Evolutionary conservation across 2,888 invertebrate species (phyloP).

Genomic region (Tenodera sinensis): DNA sequence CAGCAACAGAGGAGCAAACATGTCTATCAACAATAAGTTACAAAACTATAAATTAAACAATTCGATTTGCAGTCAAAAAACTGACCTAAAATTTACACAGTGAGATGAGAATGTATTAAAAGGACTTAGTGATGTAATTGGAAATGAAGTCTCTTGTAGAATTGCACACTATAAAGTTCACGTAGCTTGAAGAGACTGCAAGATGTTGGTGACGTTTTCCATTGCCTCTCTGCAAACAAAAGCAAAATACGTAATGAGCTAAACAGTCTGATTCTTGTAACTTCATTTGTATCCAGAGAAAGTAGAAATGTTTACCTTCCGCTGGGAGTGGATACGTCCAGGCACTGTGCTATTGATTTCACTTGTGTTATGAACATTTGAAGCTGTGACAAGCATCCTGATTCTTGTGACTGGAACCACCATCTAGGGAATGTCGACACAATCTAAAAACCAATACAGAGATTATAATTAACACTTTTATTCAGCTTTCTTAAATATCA

Average conservation of each 20-base stretch:
- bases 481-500: no score
- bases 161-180: background rate
- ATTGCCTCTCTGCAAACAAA: constrained; percentile 33
- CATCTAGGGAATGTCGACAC: constrained; percentile 32
- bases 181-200: constrained; percentile 26
- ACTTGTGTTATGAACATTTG: constrained; percentile 28
- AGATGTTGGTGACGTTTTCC: constrained; percentile 34
- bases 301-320: constrained; percentile 15
- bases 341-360: constrained; percentile 25
- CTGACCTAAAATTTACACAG: no score
- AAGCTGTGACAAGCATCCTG: constrained; percentile 23
- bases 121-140: no score
- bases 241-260: background rate
- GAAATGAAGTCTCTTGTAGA: no score
- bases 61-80: no score
- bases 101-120: no score
- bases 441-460: constrained; percentile 23
- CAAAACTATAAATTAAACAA: no score
- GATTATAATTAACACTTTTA: no score
- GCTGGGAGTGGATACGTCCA: constrained; percentile 25
- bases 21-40: no score
- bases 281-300: no score
- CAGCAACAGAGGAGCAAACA: no score
- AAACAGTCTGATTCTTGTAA: no score
- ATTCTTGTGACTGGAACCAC: constrained; percentile 30